A percentile compares a stretch with the other conserved stretches of the same genome.
phyloP scores from a whole-genome alignment of 2,113 vertebrate species.

The human region DNA sequence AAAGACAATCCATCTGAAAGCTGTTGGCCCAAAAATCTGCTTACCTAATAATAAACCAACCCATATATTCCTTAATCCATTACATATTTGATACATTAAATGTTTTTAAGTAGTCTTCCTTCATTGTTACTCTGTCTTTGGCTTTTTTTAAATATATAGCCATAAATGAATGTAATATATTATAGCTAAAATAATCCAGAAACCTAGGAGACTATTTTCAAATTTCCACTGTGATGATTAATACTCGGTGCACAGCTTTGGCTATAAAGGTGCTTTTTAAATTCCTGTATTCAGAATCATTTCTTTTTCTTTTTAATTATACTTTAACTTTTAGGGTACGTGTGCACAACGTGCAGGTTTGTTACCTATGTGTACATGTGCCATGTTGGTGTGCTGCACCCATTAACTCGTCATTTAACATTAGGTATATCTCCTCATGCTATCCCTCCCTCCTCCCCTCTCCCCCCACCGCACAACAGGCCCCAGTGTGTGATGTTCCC shows the following conservation, averaged over 20 bases:
- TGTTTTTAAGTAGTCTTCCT: not conserved
- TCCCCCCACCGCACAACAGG: no score
- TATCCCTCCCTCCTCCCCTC: no score
- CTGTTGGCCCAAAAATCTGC: not conserved
- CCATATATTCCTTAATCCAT: not conserved
- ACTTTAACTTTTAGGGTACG: no score
- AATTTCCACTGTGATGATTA: not conserved
- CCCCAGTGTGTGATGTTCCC: no score
- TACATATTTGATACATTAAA: not conserved
- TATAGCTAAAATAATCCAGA: not conserved
- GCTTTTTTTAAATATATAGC: not conserved
- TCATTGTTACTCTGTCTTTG: not conserved
- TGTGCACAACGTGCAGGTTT: no score
- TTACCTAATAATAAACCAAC: not conserved
- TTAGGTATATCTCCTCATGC: no score
- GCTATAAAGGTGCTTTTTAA: not conserved
- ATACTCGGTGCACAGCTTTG: not conserved
- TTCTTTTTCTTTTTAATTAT: not conserved
- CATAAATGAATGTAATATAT: not conserved
- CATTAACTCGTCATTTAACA: no score
- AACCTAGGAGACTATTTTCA: not conserved
- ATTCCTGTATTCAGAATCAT: not conserved
- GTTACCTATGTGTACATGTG: no score
- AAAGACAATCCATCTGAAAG: not conserved
- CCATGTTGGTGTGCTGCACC: no score